Base-by-base conservation (phyloP, 2,113 vertebrate species). In the Xenus cinereus region DNA sequence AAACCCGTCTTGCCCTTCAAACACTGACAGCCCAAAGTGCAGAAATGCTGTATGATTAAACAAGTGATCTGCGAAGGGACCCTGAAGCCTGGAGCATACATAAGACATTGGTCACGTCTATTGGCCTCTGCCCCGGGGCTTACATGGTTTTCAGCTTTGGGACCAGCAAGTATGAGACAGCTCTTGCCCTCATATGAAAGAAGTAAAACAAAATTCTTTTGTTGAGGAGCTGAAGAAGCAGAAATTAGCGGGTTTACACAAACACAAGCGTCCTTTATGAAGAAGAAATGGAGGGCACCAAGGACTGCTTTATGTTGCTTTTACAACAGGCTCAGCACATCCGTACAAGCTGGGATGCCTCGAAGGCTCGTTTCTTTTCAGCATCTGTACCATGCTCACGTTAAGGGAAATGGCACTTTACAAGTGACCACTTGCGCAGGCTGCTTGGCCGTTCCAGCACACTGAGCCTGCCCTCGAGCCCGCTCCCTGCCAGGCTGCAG, bases 321-420 rank as follows among this genome's bases (percentile, higher is more conserved):
- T 50, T 35, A 21, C 32, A 79, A 60, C 14, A 54, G 23, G 17
- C 24, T 82, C 45, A 88, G 60, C 19, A 54, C 23, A 54, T 39
- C 41, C 7, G 7, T 13, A 54, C 22, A 54, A 64, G 43, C 39
- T 41, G 54, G 48, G 39, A 33, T 73, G 45, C 19, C 50, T 82
- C 57, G 48, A 41, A 57, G 43, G 48, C 14, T 54, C 4, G 0
- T 28, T 74, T 78, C 37, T 74, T 77, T 53, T 28, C 33, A 59
- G 68, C 54, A 63, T 59, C 39, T 1, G 0, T 35, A 46, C 10
- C 35, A 16, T 6, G 20, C 18, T 35, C 6, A 6, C 1, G 7
- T 64, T 37, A 53, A 80, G 35, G n/a, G 51, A 79, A 80, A 67
- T 20, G 20, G 27, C 48, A 35, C 63, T 91, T 89, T 15, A 54